Evolutionary conservation across 2,888 invertebrate genomes (phyloP).

Genomic region (Drosophila neoperkinsi): DNA sequence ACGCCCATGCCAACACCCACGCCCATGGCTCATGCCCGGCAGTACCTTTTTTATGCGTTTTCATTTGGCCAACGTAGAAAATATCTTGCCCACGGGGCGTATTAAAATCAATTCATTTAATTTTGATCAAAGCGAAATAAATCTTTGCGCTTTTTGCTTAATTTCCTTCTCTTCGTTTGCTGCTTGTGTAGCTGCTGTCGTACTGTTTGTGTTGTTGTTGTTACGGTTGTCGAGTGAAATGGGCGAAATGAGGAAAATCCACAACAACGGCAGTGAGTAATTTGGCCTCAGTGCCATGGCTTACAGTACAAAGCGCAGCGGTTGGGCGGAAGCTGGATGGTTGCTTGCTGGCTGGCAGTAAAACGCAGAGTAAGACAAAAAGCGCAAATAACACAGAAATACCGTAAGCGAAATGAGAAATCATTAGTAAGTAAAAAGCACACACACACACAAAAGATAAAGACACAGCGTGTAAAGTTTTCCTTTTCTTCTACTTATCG

Average conservation of each 20-base stretch:
- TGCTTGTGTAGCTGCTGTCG: slow-evolving; percentile 17
- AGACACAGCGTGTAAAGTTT: slow-evolving; percentile 77
- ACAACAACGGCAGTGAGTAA: slow-evolving; percentile 76
- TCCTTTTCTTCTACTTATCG: slow-evolving; percentile 74
- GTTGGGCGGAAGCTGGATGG: neutral
- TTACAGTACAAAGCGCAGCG: slow-evolving; percentile 14
- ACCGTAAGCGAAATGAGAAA: slow-evolving; percentile 80
- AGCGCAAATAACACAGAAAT: slow-evolving; percentile 77
- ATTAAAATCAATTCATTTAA: slow-evolving; percentile 81
- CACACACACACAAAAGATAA: slow-evolving; percentile 54
- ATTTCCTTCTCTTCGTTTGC: slow-evolving; percentile 67
- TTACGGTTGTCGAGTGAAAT: slow-evolving; percentile 35
- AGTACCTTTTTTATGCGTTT: slow-evolving; percentile 70
- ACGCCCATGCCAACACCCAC: slow-evolving; percentile 21
- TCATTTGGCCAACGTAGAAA: slow-evolving; percentile 76
- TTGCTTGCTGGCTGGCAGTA: slow-evolving; percentile 40
- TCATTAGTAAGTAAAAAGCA: slow-evolving; percentile 78
- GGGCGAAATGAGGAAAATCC: slow-evolving; percentile 68
- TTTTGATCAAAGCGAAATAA: slow-evolving; percentile 80
- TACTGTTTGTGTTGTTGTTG: slow-evolving; percentile 10
- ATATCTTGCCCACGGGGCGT: slow-evolving; percentile 81
- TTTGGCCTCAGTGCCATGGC: slow-evolving; percentile 61
- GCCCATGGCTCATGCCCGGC: slow-evolving; percentile 16
- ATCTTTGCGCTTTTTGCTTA: slow-evolving; percentile 80
- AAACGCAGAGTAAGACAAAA: slow-evolving; percentile 75